Evolutionary conservation across 2,888 invertebrate genomes (phyloP).

Genomic region (Eupsilia transversa): DNA sequence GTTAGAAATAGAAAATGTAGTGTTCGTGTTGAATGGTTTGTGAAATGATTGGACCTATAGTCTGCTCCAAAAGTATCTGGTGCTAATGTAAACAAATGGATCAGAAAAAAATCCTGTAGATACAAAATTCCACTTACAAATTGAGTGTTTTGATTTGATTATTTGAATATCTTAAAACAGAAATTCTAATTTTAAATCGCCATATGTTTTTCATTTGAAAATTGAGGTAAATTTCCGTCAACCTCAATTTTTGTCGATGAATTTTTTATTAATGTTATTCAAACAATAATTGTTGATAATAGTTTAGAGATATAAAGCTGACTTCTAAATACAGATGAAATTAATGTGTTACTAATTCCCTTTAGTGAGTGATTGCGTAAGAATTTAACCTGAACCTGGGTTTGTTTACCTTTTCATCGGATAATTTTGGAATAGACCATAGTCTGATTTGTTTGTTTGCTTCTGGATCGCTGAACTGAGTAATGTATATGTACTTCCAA

Average conservation of each 20-base stretch:
- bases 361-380: not conserved
- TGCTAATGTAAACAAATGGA: not conserved
- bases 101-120: no score
- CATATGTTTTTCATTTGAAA: no score
- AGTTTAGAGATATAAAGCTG: not conserved
- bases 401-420: not conserved
- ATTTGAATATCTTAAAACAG: not conserved
- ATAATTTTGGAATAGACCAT: not conserved
- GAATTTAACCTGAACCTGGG: not conserved
- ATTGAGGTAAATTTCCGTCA: not conserved
- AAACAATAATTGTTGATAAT: not conserved
- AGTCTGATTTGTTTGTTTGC: slow-evolving; percentile 24
- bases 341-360: not conserved
- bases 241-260: not conserved
- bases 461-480: slow-evolving; percentile 12
- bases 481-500: slow-evolving; percentile 11
- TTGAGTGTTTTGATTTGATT: not conserved
- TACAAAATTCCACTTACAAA: not conserved
- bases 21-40: slow-evolving; percentile 33
- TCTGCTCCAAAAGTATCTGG: not conserved
- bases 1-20: slow-evolving; percentile 73
- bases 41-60: slow-evolving; percentile 13
- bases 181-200: not conserved
- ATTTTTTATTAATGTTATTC: not conserved
- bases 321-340: not conserved